Evolutionary conservation across 2,888 invertebrate species (phyloP).

Genomic region (Eupsilia transversa): DNA sequence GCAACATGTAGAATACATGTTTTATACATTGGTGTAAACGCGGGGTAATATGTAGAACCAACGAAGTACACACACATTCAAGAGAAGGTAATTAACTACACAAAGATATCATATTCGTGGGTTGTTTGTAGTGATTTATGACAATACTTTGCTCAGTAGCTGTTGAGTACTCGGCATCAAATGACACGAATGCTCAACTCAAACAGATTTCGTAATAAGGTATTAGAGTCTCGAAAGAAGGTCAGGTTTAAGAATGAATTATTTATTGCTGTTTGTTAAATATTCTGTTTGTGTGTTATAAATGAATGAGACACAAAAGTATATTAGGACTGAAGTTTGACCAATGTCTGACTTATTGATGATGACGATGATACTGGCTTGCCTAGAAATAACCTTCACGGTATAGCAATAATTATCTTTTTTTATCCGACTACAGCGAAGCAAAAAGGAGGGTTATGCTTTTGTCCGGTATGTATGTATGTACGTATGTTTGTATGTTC

Average conservation of each 20-base stretch:
- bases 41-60: too few species aligned
- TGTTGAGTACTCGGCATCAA: constrained; percentile 34
- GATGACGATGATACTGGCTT: background rate
- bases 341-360: background rate
- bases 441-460: too few species aligned
- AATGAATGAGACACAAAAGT: background rate
- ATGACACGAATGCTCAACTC: constrained; percentile 35
- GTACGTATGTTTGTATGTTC: too few species aligned
- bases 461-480: too few species aligned
- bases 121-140: constrained; percentile 43
- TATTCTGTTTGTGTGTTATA: constrained; percentile 6
- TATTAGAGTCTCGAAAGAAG: constrained; percentile 36
- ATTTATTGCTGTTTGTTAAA: constrained; percentile 21
- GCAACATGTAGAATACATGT: background rate
- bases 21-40: background rate
- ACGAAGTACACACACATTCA: background rate
- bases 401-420: background rate
- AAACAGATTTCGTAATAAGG: constrained; percentile 58
- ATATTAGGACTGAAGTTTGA: background rate
- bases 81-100: constrained; percentile 36
- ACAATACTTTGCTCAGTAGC: constrained; percentile 31
- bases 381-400: background rate
- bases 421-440: too few species aligned
- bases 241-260: constrained; percentile 32
- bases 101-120: constrained; percentile 52